Base-by-base conservation (phyloP, 2,113 vertebrate species). In the Montifringilla adamsi region DNA sequence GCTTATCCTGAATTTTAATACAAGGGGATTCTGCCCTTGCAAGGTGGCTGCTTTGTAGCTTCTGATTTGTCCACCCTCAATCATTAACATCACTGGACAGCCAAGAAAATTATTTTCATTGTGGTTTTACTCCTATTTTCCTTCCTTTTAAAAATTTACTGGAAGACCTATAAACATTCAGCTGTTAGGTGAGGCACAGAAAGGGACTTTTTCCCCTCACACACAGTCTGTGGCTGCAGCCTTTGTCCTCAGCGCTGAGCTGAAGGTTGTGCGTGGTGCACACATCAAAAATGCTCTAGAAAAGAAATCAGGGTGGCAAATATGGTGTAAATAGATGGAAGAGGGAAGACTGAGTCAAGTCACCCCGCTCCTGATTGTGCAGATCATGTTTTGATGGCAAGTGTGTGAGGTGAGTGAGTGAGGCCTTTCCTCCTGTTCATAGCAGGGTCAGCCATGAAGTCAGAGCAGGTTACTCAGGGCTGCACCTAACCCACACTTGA, bases 201-300 rank as follows among this genome's bases (percentile, higher is more conserved):
- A 50, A 46, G 19, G 21, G n/a, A 46, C 28, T n/a, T 79, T 22
- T 33, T 1, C 33, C 14, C 67, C 12, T 63, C 7, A 16, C 2
- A 0, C 11, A 4, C 11, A 11, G 13, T 19, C 30, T 68, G 8
- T 64, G 58, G 18, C 26, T 76, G 21, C 21, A 80, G 44, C 33
- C 33, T 76, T 50, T n/a, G 8, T 55, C 49, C 24, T 93, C 41
- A 8, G 24, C 0, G 0, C 7, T 0, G 0, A 72, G 41, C 20
- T 56, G 39, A 76, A 64, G 37, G 12, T 19, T 83, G 50, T 63
- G 23, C 7, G 3, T 7, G 28, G 17, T 44, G 10, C 31, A 10
- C 9, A n/a, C 35, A 55, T 16, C 11, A 66, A 56, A 92, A 87
- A 31, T 23, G 37, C 12, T 56, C 41, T 35, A 31, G 49, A 27